Evolutionary conservation across 2,888 invertebrate species (phyloP).

Genomic region (Yponomeuta sedellus): DNA sequence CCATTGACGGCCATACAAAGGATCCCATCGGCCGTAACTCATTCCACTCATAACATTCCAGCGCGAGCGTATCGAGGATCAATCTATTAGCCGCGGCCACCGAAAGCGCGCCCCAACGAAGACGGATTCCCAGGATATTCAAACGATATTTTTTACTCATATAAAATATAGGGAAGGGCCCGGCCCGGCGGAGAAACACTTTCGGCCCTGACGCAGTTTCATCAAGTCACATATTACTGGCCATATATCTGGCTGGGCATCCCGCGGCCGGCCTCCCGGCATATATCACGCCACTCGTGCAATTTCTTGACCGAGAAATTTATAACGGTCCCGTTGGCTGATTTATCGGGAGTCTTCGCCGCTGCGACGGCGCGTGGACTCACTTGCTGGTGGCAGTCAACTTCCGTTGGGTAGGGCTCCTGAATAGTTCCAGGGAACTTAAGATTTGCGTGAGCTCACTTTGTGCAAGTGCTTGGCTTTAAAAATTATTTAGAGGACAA

Average conservation of each 20-base stretch:
- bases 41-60: background rate
- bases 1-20: too few relatives aligned
- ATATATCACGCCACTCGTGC: constrained; percentile 55
- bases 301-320: constrained; percentile 75
- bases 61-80: background rate
- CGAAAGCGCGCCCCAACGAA: background rate
- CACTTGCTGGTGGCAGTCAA: background rate
- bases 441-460: too few relatives aligned
- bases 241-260: constrained; percentile 44
- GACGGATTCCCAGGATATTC: constrained; percentile 8
- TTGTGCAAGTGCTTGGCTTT: too few relatives aligned
- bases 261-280: constrained; percentile 26
- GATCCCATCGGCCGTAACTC: background rate
- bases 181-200: constrained; percentile 33
- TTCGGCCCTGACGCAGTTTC: constrained; percentile 32
- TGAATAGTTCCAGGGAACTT: too few relatives aligned
- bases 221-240: constrained; percentile 59
- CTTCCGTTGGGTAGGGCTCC: too few relatives aligned
- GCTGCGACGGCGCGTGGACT: background rate
- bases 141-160: constrained; percentile 25
- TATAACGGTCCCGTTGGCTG: constrained; percentile 55
- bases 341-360: constrained; percentile 41
- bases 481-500: too few relatives aligned
- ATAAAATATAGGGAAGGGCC: constrained; percentile 33
- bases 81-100: background rate